Percentiles rank a stretch among this genome's conserved stretches.
These are phyloP conservation scores for Uropsilus gracilis DNA, from an alignment of 2,113 vertebrate genomes.

Conservation along the genomic window DNA sequence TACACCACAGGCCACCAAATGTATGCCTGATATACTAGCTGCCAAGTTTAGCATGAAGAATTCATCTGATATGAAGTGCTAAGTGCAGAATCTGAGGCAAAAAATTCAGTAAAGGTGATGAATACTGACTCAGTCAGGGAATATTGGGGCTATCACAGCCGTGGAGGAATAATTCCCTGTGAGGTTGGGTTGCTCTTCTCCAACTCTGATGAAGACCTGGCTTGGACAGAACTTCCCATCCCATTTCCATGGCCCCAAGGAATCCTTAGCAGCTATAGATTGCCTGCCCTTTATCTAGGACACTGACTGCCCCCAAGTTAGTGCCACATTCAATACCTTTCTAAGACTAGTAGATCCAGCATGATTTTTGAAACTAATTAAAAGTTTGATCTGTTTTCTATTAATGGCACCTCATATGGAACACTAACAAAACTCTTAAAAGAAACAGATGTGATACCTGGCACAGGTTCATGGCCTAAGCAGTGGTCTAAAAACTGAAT, in stretches of 20 bases:
- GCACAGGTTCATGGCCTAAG: not conserved
- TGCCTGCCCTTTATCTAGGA: not conserved
- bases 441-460: slow-evolving; percentile 6
- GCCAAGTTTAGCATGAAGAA: not conserved
- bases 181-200: not conserved
- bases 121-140: not conserved
- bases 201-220: not conserved
- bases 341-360: not conserved
- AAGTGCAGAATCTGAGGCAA: not conserved
- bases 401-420: not conserved
- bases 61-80: not conserved
- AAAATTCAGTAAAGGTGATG: not conserved
- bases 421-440: not conserved
- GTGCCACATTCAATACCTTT: not conserved
- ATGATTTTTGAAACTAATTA: not conserved
- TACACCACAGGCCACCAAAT: not conserved
- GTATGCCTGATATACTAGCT: not conserved
- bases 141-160: not conserved
- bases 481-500: not conserved
- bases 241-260: rapidly evolving
- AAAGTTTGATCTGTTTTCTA: not conserved
- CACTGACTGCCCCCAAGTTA: not conserved
- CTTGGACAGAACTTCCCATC: not conserved
- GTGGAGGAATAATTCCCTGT: too few species aligned
- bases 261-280: not conserved